Conservation (phyloP, 2,888 invertebrate genomes). For the Drosophila falleni region DNA sequence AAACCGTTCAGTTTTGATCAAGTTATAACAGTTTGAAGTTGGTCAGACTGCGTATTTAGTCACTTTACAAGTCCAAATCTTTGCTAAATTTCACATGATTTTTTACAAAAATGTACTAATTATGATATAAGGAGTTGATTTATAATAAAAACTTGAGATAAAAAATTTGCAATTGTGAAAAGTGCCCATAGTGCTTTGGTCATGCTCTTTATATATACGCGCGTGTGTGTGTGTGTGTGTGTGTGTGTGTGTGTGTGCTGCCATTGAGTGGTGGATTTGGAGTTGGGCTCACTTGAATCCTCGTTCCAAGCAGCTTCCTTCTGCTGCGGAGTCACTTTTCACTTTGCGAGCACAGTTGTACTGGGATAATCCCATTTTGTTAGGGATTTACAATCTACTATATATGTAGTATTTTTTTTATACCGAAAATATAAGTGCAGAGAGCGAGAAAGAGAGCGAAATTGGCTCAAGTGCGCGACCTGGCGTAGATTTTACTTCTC, state of each 20-base stretch:
- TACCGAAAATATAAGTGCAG: neutral
- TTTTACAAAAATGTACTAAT: too few relatives aligned
- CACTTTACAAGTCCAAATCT: too few relatives aligned
- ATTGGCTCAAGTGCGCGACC: constrained; percentile 76
- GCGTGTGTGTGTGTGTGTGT: neutral
- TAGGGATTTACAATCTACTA: constrained; percentile 38
- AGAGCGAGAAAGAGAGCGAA: constrained; percentile 53
- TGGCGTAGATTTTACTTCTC: constrained; percentile 84
- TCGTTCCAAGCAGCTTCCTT: constrained; percentile 4
- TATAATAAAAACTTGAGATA: too few relatives aligned
- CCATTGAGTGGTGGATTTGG: constrained; percentile 53
- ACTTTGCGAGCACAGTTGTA: constrained; percentile 16
- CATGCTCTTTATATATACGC: neutral
- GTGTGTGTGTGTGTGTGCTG: neutral
- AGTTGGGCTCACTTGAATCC: constrained; percentile 53
- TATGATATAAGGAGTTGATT: too few relatives aligned
- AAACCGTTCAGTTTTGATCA: too few relatives aligned
- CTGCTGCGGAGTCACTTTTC: constrained; percentile 29
- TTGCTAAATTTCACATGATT: too few relatives aligned
- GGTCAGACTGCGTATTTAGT: too few relatives aligned
- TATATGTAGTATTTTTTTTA: constrained; percentile 10
- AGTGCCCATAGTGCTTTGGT: too few relatives aligned
- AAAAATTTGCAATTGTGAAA: too few relatives aligned
- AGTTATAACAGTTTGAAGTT: too few relatives aligned
- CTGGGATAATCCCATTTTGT: constrained; percentile 58